Evolutionary conservation across 2,888 invertebrate genomes (phyloP).

Genomic region (Gymnoscelis rufifasciata): DNA sequence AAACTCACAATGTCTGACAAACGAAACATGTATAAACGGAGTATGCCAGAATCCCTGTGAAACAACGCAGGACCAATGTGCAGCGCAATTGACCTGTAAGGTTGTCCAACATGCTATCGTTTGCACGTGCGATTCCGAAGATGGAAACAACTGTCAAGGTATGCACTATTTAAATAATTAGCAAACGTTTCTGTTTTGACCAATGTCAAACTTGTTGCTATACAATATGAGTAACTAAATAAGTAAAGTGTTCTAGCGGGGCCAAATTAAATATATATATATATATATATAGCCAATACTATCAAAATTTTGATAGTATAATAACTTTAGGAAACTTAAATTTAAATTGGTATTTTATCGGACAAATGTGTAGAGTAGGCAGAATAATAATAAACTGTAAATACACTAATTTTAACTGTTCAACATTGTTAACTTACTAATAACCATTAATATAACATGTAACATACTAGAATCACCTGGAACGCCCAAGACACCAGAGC

Average conservation of each 20-base stretch:
- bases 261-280: no score
- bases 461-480: conserved; percentile 83
- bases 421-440: conserved; percentile 55
- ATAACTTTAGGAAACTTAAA: not conserved
- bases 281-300: no score
- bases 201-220: not conserved
- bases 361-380: conserved; percentile 56
- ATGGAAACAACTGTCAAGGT: conserved; percentile 82
- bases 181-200: conserved; percentile 27
- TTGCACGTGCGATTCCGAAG: conserved; percentile 81
- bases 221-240: no score
- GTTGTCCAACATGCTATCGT: conserved; percentile 81
- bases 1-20: conserved; percentile 81
- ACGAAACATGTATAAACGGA: conserved; percentile 81
- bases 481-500: conserved; percentile 84
- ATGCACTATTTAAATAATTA: conserved; percentile 57
- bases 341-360: conserved; percentile 58
- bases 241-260: no score
- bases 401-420: conserved; percentile 39
- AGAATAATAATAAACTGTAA: conserved; percentile 26
- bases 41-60: conserved; percentile 82
- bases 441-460: conserved; percentile 56
- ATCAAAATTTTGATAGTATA: no score
- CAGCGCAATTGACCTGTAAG: conserved; percentile 80
- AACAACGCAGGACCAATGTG: conserved; percentile 71